Evolutionary conservation across 2,888 invertebrate genomes (phyloP).

Genomic region (Drosophila rubida): DNA sequence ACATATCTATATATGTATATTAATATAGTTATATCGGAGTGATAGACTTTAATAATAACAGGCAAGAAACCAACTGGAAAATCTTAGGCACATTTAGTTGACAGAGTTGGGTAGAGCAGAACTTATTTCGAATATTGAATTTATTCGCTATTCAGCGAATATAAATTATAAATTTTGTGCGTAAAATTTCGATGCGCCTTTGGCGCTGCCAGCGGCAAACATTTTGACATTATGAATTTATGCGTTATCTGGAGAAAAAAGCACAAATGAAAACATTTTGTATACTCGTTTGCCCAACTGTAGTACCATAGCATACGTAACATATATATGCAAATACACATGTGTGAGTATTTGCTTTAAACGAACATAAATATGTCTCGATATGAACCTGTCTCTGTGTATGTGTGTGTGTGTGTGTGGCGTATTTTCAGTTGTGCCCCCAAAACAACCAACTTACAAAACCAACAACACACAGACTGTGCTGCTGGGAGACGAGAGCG

Average conservation of each 20-base stretch:
- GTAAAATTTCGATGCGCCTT: conserved; percentile 45
- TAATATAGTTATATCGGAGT: neutral
- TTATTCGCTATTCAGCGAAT: conserved; percentile 22
- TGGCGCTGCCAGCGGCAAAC: conserved; percentile 41
- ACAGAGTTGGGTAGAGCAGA: neutral
- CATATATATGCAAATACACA: conserved; percentile 5
- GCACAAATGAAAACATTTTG: conserved; percentile 3
- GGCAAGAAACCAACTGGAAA: neutral
- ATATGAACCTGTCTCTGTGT: conserved; percentile 10
- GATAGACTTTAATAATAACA: neutral
- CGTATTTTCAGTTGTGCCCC: conserved; percentile 49
- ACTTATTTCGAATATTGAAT: neutral
- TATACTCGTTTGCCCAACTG: neutral
- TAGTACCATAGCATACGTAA: conserved; percentile 4
- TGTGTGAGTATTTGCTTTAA: neutral
- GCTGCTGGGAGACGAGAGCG: conserved; percentile 4
- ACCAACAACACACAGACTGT: conserved; percentile 8
- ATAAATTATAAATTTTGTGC: conserved; percentile 62
- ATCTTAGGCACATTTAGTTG: neutral
- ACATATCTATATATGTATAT: neutral
- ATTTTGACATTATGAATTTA: conserved; percentile 63
- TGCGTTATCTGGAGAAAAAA: conserved; percentile 32
- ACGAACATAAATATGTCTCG: neutral
- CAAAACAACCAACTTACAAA: conserved; percentile 32
- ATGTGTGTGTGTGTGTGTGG: conserved; percentile 15